Evolutionary conservation across 2,113 vertebrate genomes (phyloP).

Genomic region (Trematocara macrostoma): DNA sequence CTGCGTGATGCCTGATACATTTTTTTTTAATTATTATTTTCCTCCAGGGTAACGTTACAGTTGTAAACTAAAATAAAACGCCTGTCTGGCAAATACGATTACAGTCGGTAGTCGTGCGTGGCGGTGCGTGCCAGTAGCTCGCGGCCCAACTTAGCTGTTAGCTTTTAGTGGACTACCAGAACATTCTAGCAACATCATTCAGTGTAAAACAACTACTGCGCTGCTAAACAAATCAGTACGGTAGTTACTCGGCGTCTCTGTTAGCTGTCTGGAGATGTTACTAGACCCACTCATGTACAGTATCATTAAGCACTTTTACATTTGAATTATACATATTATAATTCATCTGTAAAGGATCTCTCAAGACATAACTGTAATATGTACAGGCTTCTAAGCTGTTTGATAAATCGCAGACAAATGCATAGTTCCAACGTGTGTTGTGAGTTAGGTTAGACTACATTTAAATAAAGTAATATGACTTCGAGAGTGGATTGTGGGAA

Average conservation of each 20-base stretch:
- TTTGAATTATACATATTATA: background rate
- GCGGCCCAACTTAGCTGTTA: background rate
- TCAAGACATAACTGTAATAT: background rate
- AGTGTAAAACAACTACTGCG: background rate
- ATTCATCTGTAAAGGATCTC: background rate
- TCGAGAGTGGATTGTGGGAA: background rate
- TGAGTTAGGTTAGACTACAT: background rate
- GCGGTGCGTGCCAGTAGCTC: background rate
- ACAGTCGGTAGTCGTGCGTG: background rate
- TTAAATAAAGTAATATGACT: background rate
- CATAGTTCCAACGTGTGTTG: background rate
- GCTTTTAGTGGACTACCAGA: background rate
- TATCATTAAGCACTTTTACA: background rate
- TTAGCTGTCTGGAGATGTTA: background rate
- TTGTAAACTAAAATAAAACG: background rate
- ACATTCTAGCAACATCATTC: background rate
- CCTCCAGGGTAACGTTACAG: background rate
- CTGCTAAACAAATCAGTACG: background rate
- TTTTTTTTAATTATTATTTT: background rate
- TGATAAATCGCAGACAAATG: background rate
- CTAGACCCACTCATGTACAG: background rate
- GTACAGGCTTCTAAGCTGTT: background rate
- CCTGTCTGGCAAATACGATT: background rate
- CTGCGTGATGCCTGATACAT: background rate
- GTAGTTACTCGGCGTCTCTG: background rate